Evolutionary conservation across 2,113 vertebrate species (phyloP).

Genomic region (Odocoileus virginianus): DNA sequence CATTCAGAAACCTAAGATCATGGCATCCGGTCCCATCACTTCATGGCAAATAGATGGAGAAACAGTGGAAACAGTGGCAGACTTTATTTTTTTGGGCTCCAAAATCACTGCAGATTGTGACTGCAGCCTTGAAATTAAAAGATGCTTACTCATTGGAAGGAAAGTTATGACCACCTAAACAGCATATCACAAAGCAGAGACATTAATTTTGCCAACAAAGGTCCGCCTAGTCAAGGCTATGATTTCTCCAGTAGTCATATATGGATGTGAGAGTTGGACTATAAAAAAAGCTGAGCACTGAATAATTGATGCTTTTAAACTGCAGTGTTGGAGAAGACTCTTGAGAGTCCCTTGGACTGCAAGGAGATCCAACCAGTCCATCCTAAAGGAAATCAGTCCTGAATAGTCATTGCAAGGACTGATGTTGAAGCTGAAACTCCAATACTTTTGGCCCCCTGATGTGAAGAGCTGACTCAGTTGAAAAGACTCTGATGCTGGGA

Average conservation of each 20-base stretch:
- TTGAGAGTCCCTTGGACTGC: neutral
- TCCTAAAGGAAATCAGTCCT: neutral
- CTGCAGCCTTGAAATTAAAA: neutral
- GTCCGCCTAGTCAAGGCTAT: neutral
- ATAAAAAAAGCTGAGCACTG: neutral
- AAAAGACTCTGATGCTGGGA: neutral
- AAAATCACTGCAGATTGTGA: neutral
- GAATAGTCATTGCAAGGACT: neutral
- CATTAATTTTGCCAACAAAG: neutral
- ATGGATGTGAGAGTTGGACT: neutral
- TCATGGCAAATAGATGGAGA: neutral
- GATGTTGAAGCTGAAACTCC: neutral
- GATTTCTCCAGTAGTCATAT: neutral
- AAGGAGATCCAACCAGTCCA: neutral
- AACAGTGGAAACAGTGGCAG: neutral
- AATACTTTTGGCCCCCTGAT: neutral
- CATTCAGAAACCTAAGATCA: neutral
- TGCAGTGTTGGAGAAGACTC: neutral
- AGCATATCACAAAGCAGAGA: neutral
- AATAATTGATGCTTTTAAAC: neutral
- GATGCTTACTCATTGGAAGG: neutral
- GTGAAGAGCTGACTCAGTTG: neutral
- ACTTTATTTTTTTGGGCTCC: neutral
- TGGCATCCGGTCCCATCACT: neutral
- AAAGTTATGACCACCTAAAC: neutral